phyloP scores from a whole-genome alignment of 2,113 vertebrate genomes.

The Pyrgilauda ruficollis region DNA sequence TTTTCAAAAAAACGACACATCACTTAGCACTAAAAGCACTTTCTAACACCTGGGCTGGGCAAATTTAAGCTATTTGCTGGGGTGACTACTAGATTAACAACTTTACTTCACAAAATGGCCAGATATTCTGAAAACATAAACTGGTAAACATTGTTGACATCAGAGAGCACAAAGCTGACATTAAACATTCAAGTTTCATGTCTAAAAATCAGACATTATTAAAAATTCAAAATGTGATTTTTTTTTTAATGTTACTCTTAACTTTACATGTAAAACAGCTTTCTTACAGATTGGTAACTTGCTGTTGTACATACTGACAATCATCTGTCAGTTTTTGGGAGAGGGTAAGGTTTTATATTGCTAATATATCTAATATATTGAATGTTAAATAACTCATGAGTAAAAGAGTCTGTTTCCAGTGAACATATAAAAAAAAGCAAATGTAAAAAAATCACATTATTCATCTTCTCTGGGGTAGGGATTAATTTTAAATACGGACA shows the following conservation, averaged over 20 bases:
- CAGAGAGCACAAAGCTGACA: background rate
- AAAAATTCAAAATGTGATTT: background rate
- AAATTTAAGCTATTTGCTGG: background rate
- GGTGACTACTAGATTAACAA: background rate
- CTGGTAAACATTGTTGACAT: background rate
- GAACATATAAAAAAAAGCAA: background rate
- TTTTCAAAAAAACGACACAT: background rate
- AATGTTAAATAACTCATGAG: background rate
- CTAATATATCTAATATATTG: background rate
- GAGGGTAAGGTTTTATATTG: background rate
- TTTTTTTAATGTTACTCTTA: background rate
- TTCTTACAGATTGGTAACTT: background rate
- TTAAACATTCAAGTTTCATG: background rate
- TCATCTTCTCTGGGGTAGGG: background rate
- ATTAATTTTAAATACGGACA: background rate
- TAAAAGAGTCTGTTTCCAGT: background rate
- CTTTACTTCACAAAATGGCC: background rate
- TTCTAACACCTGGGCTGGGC: background rate
- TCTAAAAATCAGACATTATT: background rate
- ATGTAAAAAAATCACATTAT: background rate
- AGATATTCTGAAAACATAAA: background rate
- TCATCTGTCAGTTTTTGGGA: background rate
- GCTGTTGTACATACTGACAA: background rate
- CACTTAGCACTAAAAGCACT: background rate
- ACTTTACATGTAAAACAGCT: background rate